Base-by-base conservation (phyloP, 2,888 invertebrate species). In the Eupeodes latifasciatus region DNA sequence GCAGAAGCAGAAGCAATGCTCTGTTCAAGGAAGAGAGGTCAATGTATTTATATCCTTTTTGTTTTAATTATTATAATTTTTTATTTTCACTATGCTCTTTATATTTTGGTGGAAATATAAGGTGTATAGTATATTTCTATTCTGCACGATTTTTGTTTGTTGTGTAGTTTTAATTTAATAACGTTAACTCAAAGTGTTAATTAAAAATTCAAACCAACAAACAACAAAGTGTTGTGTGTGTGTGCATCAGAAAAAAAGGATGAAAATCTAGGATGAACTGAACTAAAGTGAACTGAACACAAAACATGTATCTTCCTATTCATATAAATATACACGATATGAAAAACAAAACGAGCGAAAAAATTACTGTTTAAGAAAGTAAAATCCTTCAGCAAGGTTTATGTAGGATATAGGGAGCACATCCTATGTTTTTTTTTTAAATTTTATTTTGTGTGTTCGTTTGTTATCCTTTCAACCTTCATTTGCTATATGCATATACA, bases 181-280 rank as follows among this genome's bases (percentile, higher is more conserved):
- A 86, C 82, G 74, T 62, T 69, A 61, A 82, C 82, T 78, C 82
- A 86, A 86, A 86, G 82, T 82, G 85, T 86, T 86, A 86, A 86
- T 86, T 86, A 86, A 86, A 86, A 86, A 86, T 86, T 78, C 85
- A 85, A 66, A 75, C 83, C 59, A 69, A 82, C n/a, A 53, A 85
- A 74, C 84, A 85, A 71, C 57, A 75, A 71, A 77, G 61, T 77
- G 71, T 72, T 27, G 27, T 27, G 27, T 27, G 27, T 27, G 27
- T 76, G 71, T 85, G 55, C 71, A 49, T 49, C 47, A 81, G 76
- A 27, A 27, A 27, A 51, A 81, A 69, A 57, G 67, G 51, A 75
- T 64, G 75, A 64, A 72, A 75, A 59, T 27, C 27, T 40, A 75
- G 74, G 74, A 84, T 75, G 72, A 72, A 72, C 72, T 75, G 57